phyloP scores from a whole-genome alignment of 2,113 vertebrate species.

The Crypturellus undulatus region DNA sequence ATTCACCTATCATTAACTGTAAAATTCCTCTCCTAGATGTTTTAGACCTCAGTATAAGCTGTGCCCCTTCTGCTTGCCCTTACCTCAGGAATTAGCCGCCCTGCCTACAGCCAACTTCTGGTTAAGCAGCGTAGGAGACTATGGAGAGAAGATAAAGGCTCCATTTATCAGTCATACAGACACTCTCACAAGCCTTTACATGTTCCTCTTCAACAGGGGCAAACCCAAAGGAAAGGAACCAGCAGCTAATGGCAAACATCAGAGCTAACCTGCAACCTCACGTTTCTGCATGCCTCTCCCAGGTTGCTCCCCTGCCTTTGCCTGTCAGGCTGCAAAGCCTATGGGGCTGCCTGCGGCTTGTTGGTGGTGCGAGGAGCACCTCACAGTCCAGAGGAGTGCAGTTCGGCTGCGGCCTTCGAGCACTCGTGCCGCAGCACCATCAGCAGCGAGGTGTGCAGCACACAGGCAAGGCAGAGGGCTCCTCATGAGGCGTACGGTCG shows the following conservation, averaged over 20 bases:
- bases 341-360: not conserved
- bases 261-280: not conserved
- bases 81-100: not conserved
- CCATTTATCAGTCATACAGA: not conserved
- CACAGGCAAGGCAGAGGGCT: not conserved
- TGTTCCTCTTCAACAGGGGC: not conserved
- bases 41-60: not conserved
- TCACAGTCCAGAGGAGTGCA: not conserved
- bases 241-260: not conserved
- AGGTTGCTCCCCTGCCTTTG: not conserved
- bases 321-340: not conserved
- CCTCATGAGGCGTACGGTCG: not conserved
- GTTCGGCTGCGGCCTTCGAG: not conserved
- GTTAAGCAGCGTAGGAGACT: not conserved
- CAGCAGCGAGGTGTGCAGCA: not conserved
- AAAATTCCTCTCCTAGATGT: not conserved
- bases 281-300: not conserved
- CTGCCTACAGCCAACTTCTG: not conserved
- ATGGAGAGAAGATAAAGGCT: fast-evolving
- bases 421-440: not conserved
- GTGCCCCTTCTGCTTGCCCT: not conserved
- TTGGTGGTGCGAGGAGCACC: not conserved
- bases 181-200: not conserved
- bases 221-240: not conserved
- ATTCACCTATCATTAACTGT: not conserved